A percentile compares a stretch with the other conserved stretches of the same genome.
Conservation (phyloP, 2,888 invertebrate species). For the Megastigmus dorsalis region DNA sequence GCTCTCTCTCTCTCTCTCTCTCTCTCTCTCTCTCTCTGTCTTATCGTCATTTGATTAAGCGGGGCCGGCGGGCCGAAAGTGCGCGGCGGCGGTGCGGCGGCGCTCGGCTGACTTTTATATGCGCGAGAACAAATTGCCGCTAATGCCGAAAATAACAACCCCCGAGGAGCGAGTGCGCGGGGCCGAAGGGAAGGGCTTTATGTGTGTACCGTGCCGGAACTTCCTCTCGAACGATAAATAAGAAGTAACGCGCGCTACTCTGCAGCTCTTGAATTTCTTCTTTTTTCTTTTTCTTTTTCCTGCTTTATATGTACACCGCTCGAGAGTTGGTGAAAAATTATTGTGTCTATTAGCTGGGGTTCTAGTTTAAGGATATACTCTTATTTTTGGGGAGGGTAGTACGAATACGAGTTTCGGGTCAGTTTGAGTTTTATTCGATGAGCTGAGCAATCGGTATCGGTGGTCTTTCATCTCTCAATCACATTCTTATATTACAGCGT, state of each 20-base stretch:
- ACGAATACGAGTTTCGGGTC: no score
- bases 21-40: not conserved
- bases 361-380: no score
- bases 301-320: no score
- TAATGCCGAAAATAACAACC: slow-evolving; percentile 50
- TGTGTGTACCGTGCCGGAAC: slow-evolving; percentile 32
- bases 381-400: no score
- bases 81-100: no score
- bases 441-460: no score
- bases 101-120: slow-evolving; percentile 48
- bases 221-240: slow-evolving; percentile 42
- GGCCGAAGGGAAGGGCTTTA: not conserved
- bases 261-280: no score
- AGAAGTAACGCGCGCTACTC: not conserved
- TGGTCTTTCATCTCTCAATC: no score
- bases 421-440: no score
- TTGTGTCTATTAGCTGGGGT: no score
- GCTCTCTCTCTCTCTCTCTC: not conserved
- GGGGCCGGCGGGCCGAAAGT: slow-evolving; percentile 33
- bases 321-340: no score
- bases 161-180: not conserved
- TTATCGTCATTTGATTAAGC: slow-evolving; percentile 53
- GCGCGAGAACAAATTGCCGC: slow-evolving; percentile 53
- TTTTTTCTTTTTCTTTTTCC: not conserved
- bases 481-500: no score